These are phyloP conservation scores for Aphidius ervi DNA, from an alignment of 1,140 invertebrate species.

Conservation along the genomic window DNA sequence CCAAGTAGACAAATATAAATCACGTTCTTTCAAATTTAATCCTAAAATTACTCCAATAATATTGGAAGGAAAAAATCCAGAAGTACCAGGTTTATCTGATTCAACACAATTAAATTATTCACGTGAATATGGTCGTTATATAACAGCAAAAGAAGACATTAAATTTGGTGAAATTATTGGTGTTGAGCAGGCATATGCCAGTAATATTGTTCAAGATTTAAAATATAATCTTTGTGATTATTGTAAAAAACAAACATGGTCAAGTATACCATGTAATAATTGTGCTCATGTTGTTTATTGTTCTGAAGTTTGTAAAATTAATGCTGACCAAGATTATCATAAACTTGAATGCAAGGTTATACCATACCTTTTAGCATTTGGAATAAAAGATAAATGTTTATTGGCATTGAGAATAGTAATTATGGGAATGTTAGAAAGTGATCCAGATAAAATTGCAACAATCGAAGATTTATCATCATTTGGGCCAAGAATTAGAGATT, in stretches of 20 bases:
- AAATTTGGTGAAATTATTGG: slow-evolving; percentile 75
- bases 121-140: slow-evolving; percentile 59
- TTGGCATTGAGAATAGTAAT: too few species aligned
- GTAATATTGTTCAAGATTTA: slow-evolving; percentile 60
- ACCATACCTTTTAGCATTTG: too few species aligned
- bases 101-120: slow-evolving; percentile 58
- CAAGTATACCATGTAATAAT: slow-evolving; percentile 61
- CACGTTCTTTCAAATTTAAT: too few species aligned
- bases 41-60: too few species aligned
- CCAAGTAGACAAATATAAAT: too few species aligned
- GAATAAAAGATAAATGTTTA: too few species aligned
- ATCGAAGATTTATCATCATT: too few species aligned
- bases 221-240: slow-evolving; percentile 66
- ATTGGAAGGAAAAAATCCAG: slow-evolving; percentile 30
- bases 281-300: slow-evolving; percentile 71
- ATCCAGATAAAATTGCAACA: too few species aligned
- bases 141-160: slow-evolving; percentile 63
- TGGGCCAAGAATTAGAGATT: too few species aligned
- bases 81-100: slow-evolving; percentile 58
- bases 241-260: slow-evolving; percentile 63
- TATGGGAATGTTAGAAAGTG: too few species aligned
- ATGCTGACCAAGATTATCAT: slow-evolving; percentile 65
- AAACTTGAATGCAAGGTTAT: slow-evolving; percentile 64
- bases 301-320: slow-evolving; percentile 60
- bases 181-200: slow-evolving; percentile 72